Evolutionary conservation across 2,888 invertebrate species (phyloP).

Genomic region (Melanophora roralis): DNA sequence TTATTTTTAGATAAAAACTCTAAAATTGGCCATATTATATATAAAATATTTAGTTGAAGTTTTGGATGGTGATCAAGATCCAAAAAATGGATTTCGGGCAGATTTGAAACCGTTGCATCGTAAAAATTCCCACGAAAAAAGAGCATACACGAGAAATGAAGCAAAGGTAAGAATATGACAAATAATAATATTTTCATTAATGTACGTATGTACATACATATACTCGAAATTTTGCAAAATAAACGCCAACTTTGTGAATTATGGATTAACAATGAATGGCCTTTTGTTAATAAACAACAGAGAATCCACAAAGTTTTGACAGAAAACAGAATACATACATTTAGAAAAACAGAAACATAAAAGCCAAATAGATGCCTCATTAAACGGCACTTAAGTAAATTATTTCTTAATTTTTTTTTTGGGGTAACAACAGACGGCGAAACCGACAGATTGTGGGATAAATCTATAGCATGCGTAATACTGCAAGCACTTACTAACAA

Average conservation of each 20-base stretch:
- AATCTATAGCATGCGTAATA: slow-evolving; percentile 41
- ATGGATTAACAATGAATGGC: no score
- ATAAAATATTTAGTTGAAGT: slow-evolving; percentile 95
- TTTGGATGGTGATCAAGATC: slow-evolving; percentile 89
- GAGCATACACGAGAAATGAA: slow-evolving; percentile 71
- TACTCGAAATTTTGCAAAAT: slow-evolving; percentile 4
- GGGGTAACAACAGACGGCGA: not conserved
- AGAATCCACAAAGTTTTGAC: slow-evolving; percentile 42
- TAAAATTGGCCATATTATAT: slow-evolving; percentile 94
- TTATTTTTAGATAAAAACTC: slow-evolving; percentile 88
- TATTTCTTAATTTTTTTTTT: slow-evolving; percentile 39
- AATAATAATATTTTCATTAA: not conserved
- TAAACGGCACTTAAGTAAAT: slow-evolving; percentile 63
- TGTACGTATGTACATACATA: not conserved
- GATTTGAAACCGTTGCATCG: slow-evolving; percentile 82
- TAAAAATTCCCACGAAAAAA: slow-evolving; percentile 72
- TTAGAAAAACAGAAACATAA: not conserved
- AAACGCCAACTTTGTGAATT: not conserved
- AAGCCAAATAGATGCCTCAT: slow-evolving; percentile 50
- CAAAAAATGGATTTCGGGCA: slow-evolving; percentile 90
- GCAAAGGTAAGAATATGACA: slow-evolving; percentile 67
- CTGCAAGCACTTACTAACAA: slow-evolving; percentile 48
- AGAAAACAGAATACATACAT: slow-evolving; percentile 50
- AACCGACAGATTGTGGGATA: not conserved
- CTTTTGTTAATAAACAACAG: no score